These are phyloP conservation scores for Oreochromis spilurus DNA, from an alignment of 2,113 vertebrate genomes.

Conservation along the genomic window DNA sequence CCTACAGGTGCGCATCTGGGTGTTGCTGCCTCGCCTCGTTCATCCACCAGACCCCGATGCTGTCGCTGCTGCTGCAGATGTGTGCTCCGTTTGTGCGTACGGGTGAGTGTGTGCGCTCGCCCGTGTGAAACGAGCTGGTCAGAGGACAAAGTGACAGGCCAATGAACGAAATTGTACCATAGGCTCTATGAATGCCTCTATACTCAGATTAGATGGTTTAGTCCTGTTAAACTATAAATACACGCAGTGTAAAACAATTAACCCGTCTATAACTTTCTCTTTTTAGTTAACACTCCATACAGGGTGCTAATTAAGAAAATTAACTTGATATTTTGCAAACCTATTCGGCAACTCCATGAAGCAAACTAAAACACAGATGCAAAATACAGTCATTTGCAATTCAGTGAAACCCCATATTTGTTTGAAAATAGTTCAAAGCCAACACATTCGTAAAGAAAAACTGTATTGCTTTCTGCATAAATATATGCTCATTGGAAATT, in stretches of 20 bases:
- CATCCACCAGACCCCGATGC: background rate
- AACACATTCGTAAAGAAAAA: background rate
- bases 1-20: background rate
- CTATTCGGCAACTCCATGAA: background rate
- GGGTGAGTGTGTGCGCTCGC: background rate
- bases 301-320: background rate
- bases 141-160: background rate
- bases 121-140: background rate
- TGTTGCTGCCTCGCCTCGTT: background rate
- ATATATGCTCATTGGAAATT: background rate
- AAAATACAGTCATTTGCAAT: background rate
- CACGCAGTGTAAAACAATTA: background rate
- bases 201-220: accelerated
- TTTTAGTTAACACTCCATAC: background rate
- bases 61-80: background rate
- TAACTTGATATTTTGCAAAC: background rate
- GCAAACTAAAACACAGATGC: background rate
- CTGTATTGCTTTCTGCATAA: background rate
- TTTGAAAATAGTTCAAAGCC: background rate
- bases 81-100: background rate
- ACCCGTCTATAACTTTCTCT: background rate
- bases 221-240: background rate
- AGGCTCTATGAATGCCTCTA: background rate
- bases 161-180: background rate
- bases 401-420: background rate